phyloP scores from a whole-genome alignment of 2,888 invertebrate species.

The Morpho helenor region DNA sequence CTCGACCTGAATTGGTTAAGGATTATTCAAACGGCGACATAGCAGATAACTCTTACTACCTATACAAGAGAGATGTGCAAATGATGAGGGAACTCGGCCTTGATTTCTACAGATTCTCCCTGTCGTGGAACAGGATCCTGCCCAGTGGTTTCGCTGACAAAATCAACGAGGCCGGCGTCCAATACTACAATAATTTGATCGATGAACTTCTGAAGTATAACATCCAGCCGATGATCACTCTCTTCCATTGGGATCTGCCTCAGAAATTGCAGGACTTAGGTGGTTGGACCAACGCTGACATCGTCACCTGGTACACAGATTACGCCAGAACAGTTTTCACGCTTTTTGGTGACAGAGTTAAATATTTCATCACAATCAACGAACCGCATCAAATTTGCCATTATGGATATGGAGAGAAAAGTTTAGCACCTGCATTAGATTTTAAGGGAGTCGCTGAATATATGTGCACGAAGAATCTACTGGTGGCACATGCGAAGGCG shows the following conservation, averaged over 20 bases:
- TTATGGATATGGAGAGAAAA: neutral
- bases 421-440: neutral
- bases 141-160: constrained; percentile 79
- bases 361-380: constrained; percentile 85
- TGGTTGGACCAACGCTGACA: constrained; percentile 82
- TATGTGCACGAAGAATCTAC: neutral
- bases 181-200: constrained; percentile 81
- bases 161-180: constrained; percentile 65
- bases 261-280: constrained; percentile 47
- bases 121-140: constrained; percentile 84
- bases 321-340: neutral
- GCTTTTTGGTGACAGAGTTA: constrained; percentile 26
- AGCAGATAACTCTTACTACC: constrained; percentile 72
- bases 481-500: neutral
- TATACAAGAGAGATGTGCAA: constrained; percentile 67
- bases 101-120: constrained; percentile 75
- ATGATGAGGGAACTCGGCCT: constrained; percentile 53
- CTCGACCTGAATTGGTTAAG: constrained; percentile 17
- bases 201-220: constrained; percentile 77
- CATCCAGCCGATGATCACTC: constrained; percentile 73
- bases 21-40: constrained; percentile 75
- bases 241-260: constrained; percentile 58
- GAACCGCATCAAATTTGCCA: constrained; percentile 66
- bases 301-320: constrained; percentile 75
- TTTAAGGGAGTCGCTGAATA: neutral